Evolutionary conservation across 2,797 vertebrate genomes (phyloP).

Genomic region (Emydoidea blandingii): DNA sequence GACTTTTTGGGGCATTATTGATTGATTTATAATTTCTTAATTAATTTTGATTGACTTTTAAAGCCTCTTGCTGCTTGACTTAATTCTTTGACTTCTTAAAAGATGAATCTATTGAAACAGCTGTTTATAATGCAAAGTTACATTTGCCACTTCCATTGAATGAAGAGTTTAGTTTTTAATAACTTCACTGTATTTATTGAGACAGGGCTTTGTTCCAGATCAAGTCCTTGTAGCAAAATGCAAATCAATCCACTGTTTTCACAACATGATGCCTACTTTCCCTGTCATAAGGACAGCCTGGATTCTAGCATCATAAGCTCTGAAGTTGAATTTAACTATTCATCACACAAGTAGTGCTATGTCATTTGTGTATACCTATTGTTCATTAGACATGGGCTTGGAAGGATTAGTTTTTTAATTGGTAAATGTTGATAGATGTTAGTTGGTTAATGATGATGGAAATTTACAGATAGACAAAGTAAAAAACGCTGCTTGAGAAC

Average conservation of each 20-base stretch:
- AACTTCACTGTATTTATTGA: neutral
- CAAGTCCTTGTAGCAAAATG: neutral
- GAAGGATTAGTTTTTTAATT: neutral
- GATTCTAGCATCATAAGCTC: neutral
- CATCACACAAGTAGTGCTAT: neutral
- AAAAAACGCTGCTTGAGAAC: neutral
- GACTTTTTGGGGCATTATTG: conserved; percentile 75
- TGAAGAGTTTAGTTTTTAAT: neutral
- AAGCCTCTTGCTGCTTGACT: conserved; percentile 57
- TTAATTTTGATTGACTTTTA: conserved; percentile 80
- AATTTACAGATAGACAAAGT: neutral
- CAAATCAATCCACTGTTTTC: neutral
- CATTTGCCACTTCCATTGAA: neutral
- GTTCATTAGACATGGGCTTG: neutral
- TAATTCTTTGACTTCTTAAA: conserved; percentile 39
- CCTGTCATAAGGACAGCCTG: neutral
- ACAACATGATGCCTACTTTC: neutral
- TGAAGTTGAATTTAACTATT: neutral
- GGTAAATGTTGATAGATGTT: neutral
- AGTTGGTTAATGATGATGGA: neutral
- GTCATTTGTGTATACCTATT: neutral
- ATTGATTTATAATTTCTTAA: conserved; percentile 76
- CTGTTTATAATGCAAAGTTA: neutral
- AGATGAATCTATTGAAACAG: neutral
- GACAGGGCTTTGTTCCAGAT: neutral